Evolutionary conservation across 2,113 vertebrate species (phyloP), one percentile per base, ranked within the genome.

Genomic region (Sebastes schlegelii): DNA sequence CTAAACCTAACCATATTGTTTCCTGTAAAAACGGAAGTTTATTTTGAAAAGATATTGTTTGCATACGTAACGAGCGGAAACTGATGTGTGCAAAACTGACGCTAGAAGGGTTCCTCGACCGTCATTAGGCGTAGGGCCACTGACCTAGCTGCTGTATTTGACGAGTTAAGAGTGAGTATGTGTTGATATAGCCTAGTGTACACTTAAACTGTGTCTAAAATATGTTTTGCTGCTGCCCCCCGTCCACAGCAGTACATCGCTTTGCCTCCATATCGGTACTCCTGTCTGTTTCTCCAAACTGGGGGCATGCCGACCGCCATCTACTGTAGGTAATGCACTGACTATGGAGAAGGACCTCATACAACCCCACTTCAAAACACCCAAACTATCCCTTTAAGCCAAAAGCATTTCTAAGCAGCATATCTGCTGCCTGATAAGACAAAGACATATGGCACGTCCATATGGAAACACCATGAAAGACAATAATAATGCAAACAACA

Each of bases 401-500:
- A 10, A 40, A 60, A 17, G 51, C n/a, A 69, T 48, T 52, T 60
- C 23, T 64, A 43, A 48, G 51, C 61, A 2, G 19, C 51, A 76
- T 16, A n/a, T 34, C 34, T 34, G 34, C 3, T 34, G 68, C 12
- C 16, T 1, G 51, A 51, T 34, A 34, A 74, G 67, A 72, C 66
- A 17, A 66, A 79, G 26, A 84, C 85, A 74, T 85, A 74, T 57
- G 65, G 64, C 42, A 2, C 1, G 1, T 45, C 71, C 79, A 77
- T 85, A 85, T 85, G 79, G 85, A 68, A 54, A 64, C 17, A 43
- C 19, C 42, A 58, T 69, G 62, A 69, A 65, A 43, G 14, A 75
- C 46, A 46, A 43, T 43, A 75, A 65, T 13, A 23, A 67, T 63
- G 54, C 62, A 73, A 67, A 71, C 16, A 77, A 23, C 70, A 89